Conservation (phyloP, 1,140 invertebrate species). For the Globodera rostochiensis region DNA sequence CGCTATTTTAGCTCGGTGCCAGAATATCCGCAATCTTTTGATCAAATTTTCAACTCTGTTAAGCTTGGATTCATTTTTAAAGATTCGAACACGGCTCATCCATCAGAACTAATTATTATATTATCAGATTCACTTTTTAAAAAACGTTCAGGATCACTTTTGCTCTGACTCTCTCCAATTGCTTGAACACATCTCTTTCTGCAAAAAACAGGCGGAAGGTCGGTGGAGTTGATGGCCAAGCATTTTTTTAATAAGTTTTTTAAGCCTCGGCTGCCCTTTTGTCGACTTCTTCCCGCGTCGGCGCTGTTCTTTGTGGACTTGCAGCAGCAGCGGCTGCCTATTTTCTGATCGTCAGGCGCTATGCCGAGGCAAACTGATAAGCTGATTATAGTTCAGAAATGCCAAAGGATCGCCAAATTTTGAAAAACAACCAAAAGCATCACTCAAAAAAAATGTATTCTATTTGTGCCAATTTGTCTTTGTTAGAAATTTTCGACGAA, state of each 20-base stretch:
- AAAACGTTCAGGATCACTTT: neutral
- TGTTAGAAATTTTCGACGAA: no score
- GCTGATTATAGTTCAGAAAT: neutral
- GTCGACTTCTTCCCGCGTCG: neutral
- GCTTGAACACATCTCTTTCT: neutral
- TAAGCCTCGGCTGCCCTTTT: neutral
- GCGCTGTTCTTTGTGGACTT: conserved; percentile 2
- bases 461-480: no score
- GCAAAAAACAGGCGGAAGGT: neutral
- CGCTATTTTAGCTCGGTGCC: no score
- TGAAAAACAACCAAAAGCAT: no score
- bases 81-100: no score
- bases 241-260: neutral
- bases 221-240: neutral
- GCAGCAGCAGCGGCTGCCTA: conserved; percentile 17
- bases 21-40: no score
- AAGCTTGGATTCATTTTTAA: no score
- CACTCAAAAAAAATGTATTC: no score
- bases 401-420: no score
- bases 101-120: no score
- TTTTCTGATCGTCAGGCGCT: conserved; percentile 3
- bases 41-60: no score
- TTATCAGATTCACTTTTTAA: no score
- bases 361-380: conserved; percentile 3
- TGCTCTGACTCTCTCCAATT: neutral